Base-by-base conservation (phyloP, 1,140 invertebrate genomes). In the Drosophila murphyi region DNA sequence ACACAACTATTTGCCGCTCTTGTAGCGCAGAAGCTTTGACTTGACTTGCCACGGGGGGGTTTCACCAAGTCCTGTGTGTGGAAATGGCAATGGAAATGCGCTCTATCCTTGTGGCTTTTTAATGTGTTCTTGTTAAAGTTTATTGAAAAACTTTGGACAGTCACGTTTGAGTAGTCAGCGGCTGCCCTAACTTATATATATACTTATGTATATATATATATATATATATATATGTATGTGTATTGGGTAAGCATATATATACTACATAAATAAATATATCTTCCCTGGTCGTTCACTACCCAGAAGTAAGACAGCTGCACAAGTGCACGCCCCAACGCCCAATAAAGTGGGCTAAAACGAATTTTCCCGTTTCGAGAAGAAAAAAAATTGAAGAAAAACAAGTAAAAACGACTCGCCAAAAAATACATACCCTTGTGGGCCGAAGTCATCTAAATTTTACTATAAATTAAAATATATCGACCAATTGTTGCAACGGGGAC, bases 41-140 rank as follows among this genome's bases (percentile, higher is more conserved):
- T 89, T 85, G 20, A 20, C 48, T 75, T 48, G 67, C 69, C 71
- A 64, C 32, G 3, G 35, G 5, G 29, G 28, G 47, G n/a, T n/a
- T n/a, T 43, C 31, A 5, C 31, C 7, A 52, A 39, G 10, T 29
- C 48, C 45, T 12, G 37, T 20, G 20, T n/a, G 39, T 52, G 68
- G 54, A 60, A 82, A 76, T 80, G 82, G 64, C 77, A 86, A 87
- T 87, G 82, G 80, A 89, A 87, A 89, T 89, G 80, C 63, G 76
- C 85, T 64, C 39, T 67, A 75, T 55, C 85, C 67, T 83, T 88
- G 85, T 88, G 85, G 85, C 85, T 88, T 89, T 88, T 89, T 88
- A 89, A 89, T 85, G 85, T 88, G 85, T 88, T 88, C 85, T 89
- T 89, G 85, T 90, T 89, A 89, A 89, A 89, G 85, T 88, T 88